phyloP scores from a whole-genome alignment of 2,888 invertebrate genomes.

The Acleris cristana region DNA sequence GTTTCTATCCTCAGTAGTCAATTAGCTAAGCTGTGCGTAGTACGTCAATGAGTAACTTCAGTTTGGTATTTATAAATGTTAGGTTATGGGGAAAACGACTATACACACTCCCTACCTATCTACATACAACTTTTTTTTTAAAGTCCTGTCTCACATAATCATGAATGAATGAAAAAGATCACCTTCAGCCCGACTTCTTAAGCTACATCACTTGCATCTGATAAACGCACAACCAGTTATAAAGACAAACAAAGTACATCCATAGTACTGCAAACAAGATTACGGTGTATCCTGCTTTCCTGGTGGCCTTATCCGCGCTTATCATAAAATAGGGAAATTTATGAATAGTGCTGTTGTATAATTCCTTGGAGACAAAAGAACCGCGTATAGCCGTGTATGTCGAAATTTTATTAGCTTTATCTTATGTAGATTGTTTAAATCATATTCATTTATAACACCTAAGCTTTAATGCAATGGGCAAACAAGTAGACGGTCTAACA shows the following conservation, averaged over 20 bases:
- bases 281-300: slow-evolving; percentile 78
- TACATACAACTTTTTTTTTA: too few relatives aligned
- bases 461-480: not conserved
- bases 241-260: slow-evolving; percentile 58
- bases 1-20: too few relatives aligned
- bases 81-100: too few relatives aligned
- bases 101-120: too few relatives aligned
- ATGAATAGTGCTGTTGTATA: slow-evolving; percentile 65
- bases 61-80: too few relatives aligned
- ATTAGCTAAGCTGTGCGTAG: too few relatives aligned
- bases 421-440: not conserved
- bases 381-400: slow-evolving; percentile 47
- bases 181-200: not conserved
- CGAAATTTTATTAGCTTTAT: slow-evolving; percentile 19
- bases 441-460: not conserved
- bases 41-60: too few relatives aligned
- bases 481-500: not conserved
- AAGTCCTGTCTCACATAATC: too few relatives aligned
- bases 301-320: slow-evolving; percentile 77
- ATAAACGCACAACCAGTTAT: slow-evolving; percentile 52
- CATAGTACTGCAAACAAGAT: slow-evolving; percentile 71
- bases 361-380: slow-evolving; percentile 52
- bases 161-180: too few relatives aligned
- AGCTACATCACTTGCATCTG: slow-evolving; percentile 21
- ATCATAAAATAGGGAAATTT: slow-evolving; percentile 68